These are phyloP conservation scores for Cryptoprocta ferox DNA, from an alignment of 2,797 vertebrate species.

Conservation along the genomic window DNA sequence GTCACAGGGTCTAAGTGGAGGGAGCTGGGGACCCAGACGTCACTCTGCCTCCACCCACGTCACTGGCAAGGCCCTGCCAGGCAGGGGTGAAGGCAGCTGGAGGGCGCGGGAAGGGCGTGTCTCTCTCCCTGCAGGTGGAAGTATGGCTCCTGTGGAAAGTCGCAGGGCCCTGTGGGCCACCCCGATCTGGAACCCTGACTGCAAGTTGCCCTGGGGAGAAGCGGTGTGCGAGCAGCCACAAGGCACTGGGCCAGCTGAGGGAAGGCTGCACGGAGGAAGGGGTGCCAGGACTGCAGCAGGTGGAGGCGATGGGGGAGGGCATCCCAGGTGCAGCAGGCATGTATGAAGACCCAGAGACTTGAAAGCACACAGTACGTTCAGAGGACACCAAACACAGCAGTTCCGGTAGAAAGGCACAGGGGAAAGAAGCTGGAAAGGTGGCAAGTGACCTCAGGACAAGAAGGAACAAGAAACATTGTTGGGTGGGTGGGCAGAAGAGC, in stretches of 20 bases:
- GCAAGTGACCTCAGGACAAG: not conserved
- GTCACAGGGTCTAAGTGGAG: not conserved
- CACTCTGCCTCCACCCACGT: not conserved
- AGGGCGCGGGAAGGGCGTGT: not conserved
- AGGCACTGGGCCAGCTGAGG: fast-evolving
- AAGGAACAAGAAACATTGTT: not conserved
- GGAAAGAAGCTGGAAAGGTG: not conserved
- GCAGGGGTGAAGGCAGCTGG: not conserved
- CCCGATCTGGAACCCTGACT: fast-evolving
- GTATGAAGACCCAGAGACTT: not conserved
- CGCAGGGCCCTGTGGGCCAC: not conserved
- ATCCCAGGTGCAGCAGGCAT: not conserved
- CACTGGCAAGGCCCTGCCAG: fast-evolving
- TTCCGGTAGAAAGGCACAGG: not conserved
- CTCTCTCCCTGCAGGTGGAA: not conserved
- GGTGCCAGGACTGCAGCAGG: not conserved
- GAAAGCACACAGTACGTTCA: not conserved
- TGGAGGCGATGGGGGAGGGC: fast-evolving
- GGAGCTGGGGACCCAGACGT: not conserved
- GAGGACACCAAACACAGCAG: not conserved
- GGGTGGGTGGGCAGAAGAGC: not conserved
- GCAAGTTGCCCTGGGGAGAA: not conserved
- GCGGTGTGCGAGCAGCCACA: not conserved
- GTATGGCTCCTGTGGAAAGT: not conserved
- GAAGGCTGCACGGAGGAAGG: not conserved